These are phyloP conservation scores for Astropecten irregularis DNA, from an alignment of 53 echinoderm and acorn worm genomes.

Conservation along the genomic window DNA sequence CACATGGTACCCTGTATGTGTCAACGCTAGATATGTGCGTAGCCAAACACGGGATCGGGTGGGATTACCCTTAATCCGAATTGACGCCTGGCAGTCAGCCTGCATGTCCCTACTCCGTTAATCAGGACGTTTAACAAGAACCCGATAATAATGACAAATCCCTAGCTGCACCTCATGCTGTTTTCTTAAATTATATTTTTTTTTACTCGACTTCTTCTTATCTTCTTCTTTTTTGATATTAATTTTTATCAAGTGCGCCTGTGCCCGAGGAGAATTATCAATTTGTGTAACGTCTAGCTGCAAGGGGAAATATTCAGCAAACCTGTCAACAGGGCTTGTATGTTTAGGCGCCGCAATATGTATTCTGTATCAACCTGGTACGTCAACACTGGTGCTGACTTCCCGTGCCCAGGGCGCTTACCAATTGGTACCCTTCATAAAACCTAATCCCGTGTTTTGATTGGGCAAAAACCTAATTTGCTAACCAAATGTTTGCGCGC, in stretches of 20 bases:
- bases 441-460: constrained; percentile 56
- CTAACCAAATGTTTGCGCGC: constrained; percentile 39
- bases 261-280: constrained; percentile 14
- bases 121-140: constrained; percentile 48
- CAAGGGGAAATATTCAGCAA: neutral
- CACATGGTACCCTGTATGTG: constrained; percentile 46
- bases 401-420: constrained; percentile 22
- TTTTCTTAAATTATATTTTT: constrained; percentile 19
- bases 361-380: constrained; percentile 42
- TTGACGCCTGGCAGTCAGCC: constrained; percentile 42
- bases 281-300: neutral
- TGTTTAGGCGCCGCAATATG: constrained; percentile 47
- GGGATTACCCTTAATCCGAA: constrained; percentile 43
- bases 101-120: no score
- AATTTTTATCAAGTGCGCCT: neutral
- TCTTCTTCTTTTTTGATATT: neutral
- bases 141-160: constrained; percentile 47
- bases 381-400: constrained; percentile 21
- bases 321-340: constrained; percentile 36
- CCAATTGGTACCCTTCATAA: constrained; percentile 52
- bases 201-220: neutral
- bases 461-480: constrained; percentile 36
- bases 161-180: neutral
- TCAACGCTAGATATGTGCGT: constrained; percentile 57
- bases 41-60: constrained; percentile 51